Conservation (phyloP, 2,797 vertebrate species). For the Cryptoprocta ferox region DNA sequence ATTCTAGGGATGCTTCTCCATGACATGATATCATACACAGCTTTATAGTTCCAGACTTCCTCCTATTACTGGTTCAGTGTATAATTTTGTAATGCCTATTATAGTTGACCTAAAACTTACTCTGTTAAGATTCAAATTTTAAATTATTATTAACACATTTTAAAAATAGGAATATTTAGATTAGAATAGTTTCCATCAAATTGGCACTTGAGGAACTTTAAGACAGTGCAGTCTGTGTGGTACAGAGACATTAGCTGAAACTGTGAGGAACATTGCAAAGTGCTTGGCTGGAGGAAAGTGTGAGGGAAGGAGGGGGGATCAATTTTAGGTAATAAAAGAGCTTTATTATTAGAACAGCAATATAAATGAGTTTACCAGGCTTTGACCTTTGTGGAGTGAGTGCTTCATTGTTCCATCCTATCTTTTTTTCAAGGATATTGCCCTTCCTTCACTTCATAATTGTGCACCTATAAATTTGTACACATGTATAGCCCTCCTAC, state of each 20-base stretch:
- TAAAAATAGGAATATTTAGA: background rate
- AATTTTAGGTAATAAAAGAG: background rate
- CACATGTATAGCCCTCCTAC: background rate
- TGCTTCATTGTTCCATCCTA: background rate
- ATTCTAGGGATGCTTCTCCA: background rate
- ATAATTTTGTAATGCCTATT: background rate
- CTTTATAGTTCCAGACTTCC: background rate
- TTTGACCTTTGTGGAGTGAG: background rate
- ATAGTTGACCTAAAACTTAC: background rate
- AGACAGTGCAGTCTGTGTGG: background rate
- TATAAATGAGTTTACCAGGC: background rate
- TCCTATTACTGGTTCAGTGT: background rate
- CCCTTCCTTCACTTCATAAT: background rate
- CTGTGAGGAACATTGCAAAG: fast-evolving
- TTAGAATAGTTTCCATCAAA: background rate
- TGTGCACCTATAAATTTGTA: background rate
- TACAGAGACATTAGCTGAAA: background rate
- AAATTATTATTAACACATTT: background rate
- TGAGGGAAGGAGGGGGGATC: background rate
- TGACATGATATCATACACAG: background rate
- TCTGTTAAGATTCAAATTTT: background rate
- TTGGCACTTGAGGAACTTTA: background rate
- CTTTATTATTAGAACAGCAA: background rate
- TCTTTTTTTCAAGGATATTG: background rate
- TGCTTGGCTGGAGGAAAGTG: background rate